phyloP scores from a whole-genome alignment of 2,888 invertebrate species.

The Hyposoter dolosus region DNA sequence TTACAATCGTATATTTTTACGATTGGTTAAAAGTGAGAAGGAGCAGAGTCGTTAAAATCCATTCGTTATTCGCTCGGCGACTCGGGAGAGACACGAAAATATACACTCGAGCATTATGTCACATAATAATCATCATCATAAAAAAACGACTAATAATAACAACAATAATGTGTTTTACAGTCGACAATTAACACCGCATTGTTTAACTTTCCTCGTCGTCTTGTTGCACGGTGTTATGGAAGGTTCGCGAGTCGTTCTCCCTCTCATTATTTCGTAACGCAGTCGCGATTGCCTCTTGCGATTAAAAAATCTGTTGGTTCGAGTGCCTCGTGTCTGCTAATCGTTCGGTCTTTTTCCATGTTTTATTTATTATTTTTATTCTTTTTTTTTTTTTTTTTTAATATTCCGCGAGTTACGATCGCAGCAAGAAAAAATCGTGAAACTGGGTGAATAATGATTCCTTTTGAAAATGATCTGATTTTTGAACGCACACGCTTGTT shows the following conservation, averaged over 20 bases:
- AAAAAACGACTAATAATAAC: conserved; percentile 35
- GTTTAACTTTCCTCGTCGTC: conserved; percentile 65
- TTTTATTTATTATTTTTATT: no score
- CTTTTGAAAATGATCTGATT: background rate
- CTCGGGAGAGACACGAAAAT: conserved; percentile 39
- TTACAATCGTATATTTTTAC: conserved; percentile 44
- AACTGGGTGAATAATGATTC: background rate
- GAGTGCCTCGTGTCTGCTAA: conserved; percentile 23
- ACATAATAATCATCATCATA: conserved; percentile 58
- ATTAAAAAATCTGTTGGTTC: conserved; percentile 47
- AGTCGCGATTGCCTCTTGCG: conserved; percentile 50
- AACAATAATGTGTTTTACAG: conserved; percentile 59
- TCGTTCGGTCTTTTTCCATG: conserved; percentile 5
- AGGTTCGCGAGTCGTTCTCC: conserved; percentile 46
- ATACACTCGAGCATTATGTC: conserved; percentile 51
- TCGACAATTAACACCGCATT: conserved; percentile 66
- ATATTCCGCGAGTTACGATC: conserved; percentile 16
- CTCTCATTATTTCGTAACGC: conserved; percentile 62
- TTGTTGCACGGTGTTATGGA: conserved; percentile 32
- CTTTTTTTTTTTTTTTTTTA: background rate
- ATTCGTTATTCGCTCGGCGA: conserved; percentile 44
- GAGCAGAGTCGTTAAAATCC: conserved; percentile 60
- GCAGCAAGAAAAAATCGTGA: background rate
- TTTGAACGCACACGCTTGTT: background rate
- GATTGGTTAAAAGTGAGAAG: conserved; percentile 14